Conservation (phyloP, 1,140 invertebrate genomes). For the Caenorhabditis tropicalis region DNA sequence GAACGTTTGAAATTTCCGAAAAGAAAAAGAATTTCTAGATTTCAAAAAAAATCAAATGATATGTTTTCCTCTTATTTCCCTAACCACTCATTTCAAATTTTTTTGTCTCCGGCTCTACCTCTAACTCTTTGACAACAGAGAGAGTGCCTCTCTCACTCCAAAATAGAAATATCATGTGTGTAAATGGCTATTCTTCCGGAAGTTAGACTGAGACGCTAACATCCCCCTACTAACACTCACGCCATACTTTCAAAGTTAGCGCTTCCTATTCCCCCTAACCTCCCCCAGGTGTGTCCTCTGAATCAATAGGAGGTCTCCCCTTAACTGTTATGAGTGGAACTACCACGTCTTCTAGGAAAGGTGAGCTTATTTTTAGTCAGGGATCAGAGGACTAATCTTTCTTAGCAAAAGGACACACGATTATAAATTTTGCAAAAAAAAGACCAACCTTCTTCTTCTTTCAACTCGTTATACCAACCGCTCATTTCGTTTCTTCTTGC, state of each 20-base stretch:
- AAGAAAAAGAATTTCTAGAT: no score
- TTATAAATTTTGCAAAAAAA: no score
- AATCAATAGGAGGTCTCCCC: neutral
- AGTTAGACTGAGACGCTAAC: slow-evolving; percentile 35
- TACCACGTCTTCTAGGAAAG: neutral
- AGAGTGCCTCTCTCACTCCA: neutral
- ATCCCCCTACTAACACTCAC: neutral
- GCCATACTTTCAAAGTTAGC: slow-evolving; percentile 12
- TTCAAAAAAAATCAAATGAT: no score
- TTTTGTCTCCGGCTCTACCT: neutral
- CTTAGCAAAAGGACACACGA: no score
- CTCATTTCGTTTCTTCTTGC: neutral
- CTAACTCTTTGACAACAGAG: neutral
- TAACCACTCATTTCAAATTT: neutral
- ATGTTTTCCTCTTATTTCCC: no score
- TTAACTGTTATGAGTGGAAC: neutral
- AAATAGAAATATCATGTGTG: slow-evolving; percentile 32
- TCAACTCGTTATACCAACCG: neutral
- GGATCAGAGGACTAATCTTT: neutral
- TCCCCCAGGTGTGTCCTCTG: neutral
- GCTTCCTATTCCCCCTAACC: neutral
- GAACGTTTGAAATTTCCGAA: no score
- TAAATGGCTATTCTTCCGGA: slow-evolving; percentile 13
- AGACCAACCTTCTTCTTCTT: neutral
- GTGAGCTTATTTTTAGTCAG: neutral